Evolutionary conservation across 2,797 vertebrate species (phyloP).

Genomic region (Coluber constrictor): DNA sequence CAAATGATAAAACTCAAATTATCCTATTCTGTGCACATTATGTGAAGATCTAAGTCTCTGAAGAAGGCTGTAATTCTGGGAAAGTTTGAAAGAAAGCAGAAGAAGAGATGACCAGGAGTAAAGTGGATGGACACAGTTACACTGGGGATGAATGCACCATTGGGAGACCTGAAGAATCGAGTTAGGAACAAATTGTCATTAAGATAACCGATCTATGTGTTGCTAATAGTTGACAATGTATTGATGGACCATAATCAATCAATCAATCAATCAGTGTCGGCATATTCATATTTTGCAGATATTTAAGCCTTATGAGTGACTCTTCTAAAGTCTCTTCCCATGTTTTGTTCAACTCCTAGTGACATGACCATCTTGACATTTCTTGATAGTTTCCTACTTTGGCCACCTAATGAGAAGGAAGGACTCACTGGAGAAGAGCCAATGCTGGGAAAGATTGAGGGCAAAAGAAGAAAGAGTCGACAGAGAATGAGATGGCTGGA

Average conservation of each 20-base stretch:
- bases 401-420: no score
- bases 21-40: not conserved
- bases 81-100: not conserved
- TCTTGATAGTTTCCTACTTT: not conserved
- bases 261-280: not conserved
- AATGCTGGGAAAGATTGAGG: no score
- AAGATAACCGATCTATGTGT: not conserved
- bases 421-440: no score
- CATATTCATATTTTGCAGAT: not conserved
- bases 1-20: not conserved
- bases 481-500: no score
- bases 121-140: not conserved
- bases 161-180: not conserved
- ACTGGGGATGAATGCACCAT: not conserved
- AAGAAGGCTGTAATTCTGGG: not conserved
- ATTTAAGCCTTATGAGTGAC: not conserved
- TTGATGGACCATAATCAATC: not conserved
- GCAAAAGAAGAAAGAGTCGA: no score
- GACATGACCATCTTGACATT: not conserved
- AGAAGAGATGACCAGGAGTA: not conserved
- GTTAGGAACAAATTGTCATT: not conserved
- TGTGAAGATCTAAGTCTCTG: not conserved
- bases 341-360: not conserved
- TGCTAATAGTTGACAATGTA: not conserved
- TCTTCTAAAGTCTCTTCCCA: not conserved